Conservation (phyloP, 2,888 invertebrate genomes). For the Drosophila mercatorum region DNA sequence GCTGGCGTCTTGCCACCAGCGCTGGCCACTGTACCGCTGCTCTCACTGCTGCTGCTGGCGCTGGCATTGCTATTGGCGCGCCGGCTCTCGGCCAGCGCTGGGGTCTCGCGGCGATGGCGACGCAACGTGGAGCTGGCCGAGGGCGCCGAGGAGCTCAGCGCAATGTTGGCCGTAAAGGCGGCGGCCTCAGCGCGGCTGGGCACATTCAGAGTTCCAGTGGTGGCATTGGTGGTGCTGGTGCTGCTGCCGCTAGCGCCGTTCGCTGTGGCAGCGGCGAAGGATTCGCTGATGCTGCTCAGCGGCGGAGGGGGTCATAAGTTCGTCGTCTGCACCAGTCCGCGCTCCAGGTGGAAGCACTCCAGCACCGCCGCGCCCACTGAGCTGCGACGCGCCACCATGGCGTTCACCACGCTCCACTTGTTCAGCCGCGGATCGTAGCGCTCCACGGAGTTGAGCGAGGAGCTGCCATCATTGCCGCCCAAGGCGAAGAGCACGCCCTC, state of each 20-base stretch:
- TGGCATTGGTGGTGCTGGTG: constrained; percentile 22
- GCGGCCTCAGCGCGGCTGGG: constrained; percentile 78
- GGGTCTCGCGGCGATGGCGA: constrained; percentile 69
- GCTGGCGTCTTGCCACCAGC: constrained; percentile 61
- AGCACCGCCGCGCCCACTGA: constrained; percentile 89
- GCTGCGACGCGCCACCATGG: constrained; percentile 88
- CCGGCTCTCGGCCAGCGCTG: constrained; percentile 55
- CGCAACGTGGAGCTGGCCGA: constrained; percentile 79
- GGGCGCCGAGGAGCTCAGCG: constrained; percentile 82
- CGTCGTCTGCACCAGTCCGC: constrained; percentile 85
- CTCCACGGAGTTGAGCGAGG: constrained; percentile 89
- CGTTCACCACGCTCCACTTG: constrained; percentile 88
- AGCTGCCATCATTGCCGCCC: constrained; percentile 90
- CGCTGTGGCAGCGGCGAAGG: constrained; percentile 79
- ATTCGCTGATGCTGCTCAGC: constrained; percentile 81
- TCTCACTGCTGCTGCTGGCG: constrained; percentile 41
- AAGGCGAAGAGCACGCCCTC: constrained; percentile 88
- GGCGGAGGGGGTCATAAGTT: constrained; percentile 84
- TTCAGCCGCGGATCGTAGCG: constrained; percentile 88
- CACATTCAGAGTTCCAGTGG: constrained; percentile 63
- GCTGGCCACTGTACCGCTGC: constrained; percentile 28
- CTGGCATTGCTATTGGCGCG: constrained; percentile 70
- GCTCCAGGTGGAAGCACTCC: constrained; percentile 87
- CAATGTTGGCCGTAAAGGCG: constrained; percentile 72
- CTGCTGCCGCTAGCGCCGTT: constrained; percentile 47